Percentiles rank a stretch among this genome's conserved stretches.
Evolutionary conservation across 2,113 vertebrate species (phyloP).

Genomic region (Phylloscopus trochiloides): DNA sequence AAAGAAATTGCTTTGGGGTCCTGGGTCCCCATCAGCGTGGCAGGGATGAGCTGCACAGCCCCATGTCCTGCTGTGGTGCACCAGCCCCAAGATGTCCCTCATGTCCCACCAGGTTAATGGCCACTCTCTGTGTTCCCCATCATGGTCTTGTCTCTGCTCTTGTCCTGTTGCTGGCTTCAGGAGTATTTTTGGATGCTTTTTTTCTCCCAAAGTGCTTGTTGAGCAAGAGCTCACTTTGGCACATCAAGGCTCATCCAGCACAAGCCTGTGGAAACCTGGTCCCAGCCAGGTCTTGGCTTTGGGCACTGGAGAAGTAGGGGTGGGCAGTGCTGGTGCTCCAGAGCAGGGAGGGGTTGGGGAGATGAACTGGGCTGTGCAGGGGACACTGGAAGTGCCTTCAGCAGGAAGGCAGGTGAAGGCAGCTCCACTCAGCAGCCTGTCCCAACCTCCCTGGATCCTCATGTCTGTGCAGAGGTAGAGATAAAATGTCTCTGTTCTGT

Average conservation of each 20-base stretch:
- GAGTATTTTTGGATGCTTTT: neutral
- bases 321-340: rapidly evolving
- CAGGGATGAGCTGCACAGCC: neutral
- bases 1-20: neutral
- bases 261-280: neutral
- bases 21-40: rapidly evolving
- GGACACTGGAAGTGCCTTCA: neutral
- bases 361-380: neutral
- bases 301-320: neutral
- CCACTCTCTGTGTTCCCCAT: neutral
- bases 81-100: neutral
- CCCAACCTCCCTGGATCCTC: neutral
- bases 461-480: rapidly evolving
- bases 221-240: neutral
- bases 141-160: neutral
- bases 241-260: neutral
- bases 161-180: neutral
- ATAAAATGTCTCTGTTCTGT: rapidly evolving
- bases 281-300: neutral
- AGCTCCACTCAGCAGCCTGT: neutral
- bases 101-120: rapidly evolving
- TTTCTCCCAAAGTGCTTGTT: neutral
- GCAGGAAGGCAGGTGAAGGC: rapidly evolving
- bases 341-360: too few relatives aligned
- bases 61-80: rapidly evolving